Evolutionary conservation across 2,113 vertebrate species (phyloP), one percentile per base, ranked within the genome.

Genomic region (Heliornis fulica): DNA sequence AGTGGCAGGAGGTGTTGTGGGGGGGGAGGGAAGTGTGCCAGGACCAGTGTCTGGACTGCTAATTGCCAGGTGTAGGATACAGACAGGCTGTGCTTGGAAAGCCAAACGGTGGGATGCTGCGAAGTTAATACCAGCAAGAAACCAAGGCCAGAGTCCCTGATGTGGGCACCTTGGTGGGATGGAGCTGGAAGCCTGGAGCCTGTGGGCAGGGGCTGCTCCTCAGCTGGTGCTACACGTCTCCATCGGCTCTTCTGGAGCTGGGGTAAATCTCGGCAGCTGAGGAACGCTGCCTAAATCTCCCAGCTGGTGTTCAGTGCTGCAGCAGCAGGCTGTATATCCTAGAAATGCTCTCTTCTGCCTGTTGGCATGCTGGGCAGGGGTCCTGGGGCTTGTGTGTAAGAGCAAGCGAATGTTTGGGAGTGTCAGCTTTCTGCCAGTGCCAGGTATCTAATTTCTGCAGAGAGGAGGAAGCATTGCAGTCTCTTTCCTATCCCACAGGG

Each of bases 11-110:
- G 25, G 11, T 72, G 53, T 19, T 0, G 6, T n/a, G 46, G 46
- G 2, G 15, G 38, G 43, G 72, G 74, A 43, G 69, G 32, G 61
- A 63, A 46, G 8, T 2, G 2, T 1, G 5, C 51, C 0, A 1
- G 81, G 57, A 63, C 6, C 1, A 1, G 17, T 66, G 68, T 56
- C 83, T 70, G 83, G 36, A 36, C 70, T 32, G 12, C 59, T 75
- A 50, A 5, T 7, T 59, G 64, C 31, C 0, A 11, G 31, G 50
- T 41, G 65, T 43, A 56, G 48, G 76, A 65, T 34, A 50, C 3
- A 21, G 51, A 61, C 74, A 60, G 83, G 61, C 32, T 32, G 51
- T 0, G 2, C 3, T 36, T n/a, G 80, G 40, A 89, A 65, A 0
- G 1, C 50, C 10, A 5, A 50, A 51, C 12, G 1, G 1, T 1